phyloP scores from a whole-genome alignment of 2,113 vertebrate species.

The Murina feae region DNA sequence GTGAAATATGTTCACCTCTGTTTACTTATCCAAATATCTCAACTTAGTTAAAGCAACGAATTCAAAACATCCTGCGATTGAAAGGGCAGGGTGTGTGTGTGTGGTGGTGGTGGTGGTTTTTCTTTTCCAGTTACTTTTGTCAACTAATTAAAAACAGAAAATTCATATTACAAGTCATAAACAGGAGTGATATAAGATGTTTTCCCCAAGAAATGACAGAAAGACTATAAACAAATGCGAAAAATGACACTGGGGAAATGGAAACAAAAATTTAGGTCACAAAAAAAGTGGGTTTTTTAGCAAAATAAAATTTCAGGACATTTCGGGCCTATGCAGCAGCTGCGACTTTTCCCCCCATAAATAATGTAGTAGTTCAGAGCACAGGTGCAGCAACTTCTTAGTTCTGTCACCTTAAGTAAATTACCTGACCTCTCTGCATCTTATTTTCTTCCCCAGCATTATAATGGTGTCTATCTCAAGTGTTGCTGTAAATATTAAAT shows the following conservation, averaged over 20 bases:
- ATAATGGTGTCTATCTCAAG: background rate
- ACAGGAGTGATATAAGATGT: conserved; percentile 20
- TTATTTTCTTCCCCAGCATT: background rate
- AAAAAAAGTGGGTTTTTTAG: background rate
- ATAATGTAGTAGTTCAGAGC: background rate
- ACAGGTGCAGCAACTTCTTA: background rate
- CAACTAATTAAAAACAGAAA: conserved; percentile 59
- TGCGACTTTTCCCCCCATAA: background rate
- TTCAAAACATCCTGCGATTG: conserved; percentile 50
- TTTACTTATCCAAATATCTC: conserved; percentile 51
- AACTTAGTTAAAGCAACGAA: conserved; percentile 10
- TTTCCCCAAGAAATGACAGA: background rate
- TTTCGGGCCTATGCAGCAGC: background rate
- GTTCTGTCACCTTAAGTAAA: background rate
- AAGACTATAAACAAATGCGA: conserved; percentile 35
- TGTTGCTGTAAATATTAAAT: background rate
- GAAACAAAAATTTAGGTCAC: background rate
- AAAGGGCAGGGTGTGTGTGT: background rate
- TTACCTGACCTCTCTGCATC: background rate
- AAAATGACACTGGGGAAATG: background rate
- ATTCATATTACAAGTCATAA: background rate
- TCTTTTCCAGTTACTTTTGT: conserved; percentile 27
- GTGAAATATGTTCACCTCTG: conserved; percentile 55
- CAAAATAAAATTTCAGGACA: conserved; percentile 1
- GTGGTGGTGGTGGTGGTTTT: too few relatives aligned